Evolutionary conservation across 2,797 vertebrate genomes (phyloP), one percentile per base, ranked within the genome.

Genomic region (Typhlichthys eigenmanni): DNA sequence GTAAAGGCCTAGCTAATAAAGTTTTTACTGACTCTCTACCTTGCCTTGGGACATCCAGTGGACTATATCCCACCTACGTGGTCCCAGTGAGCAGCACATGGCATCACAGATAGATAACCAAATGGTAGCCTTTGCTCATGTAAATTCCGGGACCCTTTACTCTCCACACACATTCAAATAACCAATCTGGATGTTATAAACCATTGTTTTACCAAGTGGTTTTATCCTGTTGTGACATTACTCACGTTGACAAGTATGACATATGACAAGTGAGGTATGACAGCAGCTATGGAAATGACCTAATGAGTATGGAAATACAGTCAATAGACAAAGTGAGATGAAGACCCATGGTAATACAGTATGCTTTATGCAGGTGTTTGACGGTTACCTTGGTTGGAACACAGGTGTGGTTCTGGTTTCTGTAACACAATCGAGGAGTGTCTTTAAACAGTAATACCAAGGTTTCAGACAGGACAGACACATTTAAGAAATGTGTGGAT

Each of bases 61-160:
- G 60, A 60, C 56, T 32, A 13, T 76, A 57, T 80, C 72, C 49
- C 58, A 74, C 72, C 68, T 60, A 83, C 81, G 73, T 76, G 73
- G 62, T 78, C 69, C 69, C 61, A 58, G 64, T 58, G 74, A 47
- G 69, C 76, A 64, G 57, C 24, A 55, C 45, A 17, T 59, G 62
- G 57, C 71, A 60, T 47, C 57, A 47, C 54, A 72, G 12, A 29
- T 58, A 55, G 72, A 73, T 73, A 78, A 45, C 68, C 75, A 85
- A 83, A 90, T 75, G 60, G 46, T 55, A 29, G 13, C 64, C 34
- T 10, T 62, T 32, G 71, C n/a, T 57, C 49, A 85, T 74, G 69
- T 55, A 78, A 84, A 88, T 62, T 54, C 59, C 64, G 52, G 19
- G 32, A 49, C 45, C 38, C 4, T 17, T 64, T 70, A 64, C 69